Evolutionary conservation across 2,113 vertebrate genomes (phyloP), one percentile per base, ranked within the genome.

Genomic region (Rana temporaria): DNA sequence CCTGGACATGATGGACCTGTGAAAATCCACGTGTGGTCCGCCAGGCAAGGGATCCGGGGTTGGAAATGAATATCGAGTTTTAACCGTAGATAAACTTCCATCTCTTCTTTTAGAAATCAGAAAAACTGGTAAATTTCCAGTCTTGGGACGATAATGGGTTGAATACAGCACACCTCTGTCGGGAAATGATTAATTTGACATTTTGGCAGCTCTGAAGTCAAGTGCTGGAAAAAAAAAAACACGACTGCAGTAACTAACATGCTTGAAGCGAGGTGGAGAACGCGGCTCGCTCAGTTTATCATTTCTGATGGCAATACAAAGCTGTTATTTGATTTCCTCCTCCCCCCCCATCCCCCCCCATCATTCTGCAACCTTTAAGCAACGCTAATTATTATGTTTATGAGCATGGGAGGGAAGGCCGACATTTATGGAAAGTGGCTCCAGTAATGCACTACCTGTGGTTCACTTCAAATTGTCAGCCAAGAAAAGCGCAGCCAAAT

Each of bases 351-450:
- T 81, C 38, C 73, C 32, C 57, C 62, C 20, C 60, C 80, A 74
- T 67, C 62, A 66, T 17, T 71, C 68, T 17, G 62, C n/a, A 82
- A 66, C 80, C 70, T 75, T 82, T 75, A 66, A 66, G 52, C 15
- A 32, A 24, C 30, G 18, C 14, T 82, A 82, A 82, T 82, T 75
- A 75, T 82, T 75, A 82, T 82, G 80, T 82, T 82, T 82, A 74
- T 82, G 70, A 26, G 17, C 62, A 57, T 26, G 52, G 48, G 22
- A 74, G 34, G 52, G 18, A 64, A 74, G 62, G 32, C 20, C 26
- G 34, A 67, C 24, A 52, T 82, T 70, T 65, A 22, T 48, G 59
- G 74, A 81, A 82, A 74, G 80, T 82, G 53, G 70, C 60, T 82
- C 70, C 62, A 55, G 57, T 82, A 82, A 74, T 75, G 60, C 30